Evolutionary conservation across 2,888 invertebrate species (phyloP), one percentile per base, ranked within the genome.

Genomic region (Tholera decimalis): DNA sequence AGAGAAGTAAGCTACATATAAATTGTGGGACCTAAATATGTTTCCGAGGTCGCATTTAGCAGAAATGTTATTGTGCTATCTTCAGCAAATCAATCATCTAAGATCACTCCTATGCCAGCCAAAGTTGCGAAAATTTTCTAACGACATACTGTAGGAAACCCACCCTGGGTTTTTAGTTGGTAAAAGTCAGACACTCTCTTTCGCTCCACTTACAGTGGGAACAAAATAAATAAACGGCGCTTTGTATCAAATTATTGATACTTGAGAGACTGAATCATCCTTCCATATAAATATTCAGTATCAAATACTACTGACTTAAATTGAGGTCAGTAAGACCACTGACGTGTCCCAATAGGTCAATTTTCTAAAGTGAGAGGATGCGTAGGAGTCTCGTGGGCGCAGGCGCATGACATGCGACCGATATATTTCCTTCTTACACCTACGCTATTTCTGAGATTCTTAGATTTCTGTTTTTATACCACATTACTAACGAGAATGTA

Each of bases 331-430:
- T 67, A 65, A 58, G 59, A 55, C 66, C 35, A 73, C 69, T 78
- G 76, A 84, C 77, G 79, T 83, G 79, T 59, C 74, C 73, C 65
- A 73, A 71, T 69, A 65, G 51, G 62, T 62, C 24, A 43, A 51
- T 58, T 58, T 69, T 79, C 60, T 76, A 83, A 78, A 85, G 83
- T 81, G 81, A 88, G 83, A 83, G 86, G 82, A 66, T 51, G 75
- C 78, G 86, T 87, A 68, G 86, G 84, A 70, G 59, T 59, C 11
- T 6, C 0, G 83, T 83, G 78, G 80, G 82, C 57, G 63, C 26
- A n/a, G 67, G 53, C 61, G 53, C 61, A 51, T 53, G 66, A 65
- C 61, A 70, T 55, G 39, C 44, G 44, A 50, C 59, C 5, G 24
- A 43, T 62, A 59, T 72, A 51, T 67, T 51, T 35, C 64, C 54